Conservation (phyloP, 2,888 invertebrate genomes). For the Villa cingulata region DNA sequence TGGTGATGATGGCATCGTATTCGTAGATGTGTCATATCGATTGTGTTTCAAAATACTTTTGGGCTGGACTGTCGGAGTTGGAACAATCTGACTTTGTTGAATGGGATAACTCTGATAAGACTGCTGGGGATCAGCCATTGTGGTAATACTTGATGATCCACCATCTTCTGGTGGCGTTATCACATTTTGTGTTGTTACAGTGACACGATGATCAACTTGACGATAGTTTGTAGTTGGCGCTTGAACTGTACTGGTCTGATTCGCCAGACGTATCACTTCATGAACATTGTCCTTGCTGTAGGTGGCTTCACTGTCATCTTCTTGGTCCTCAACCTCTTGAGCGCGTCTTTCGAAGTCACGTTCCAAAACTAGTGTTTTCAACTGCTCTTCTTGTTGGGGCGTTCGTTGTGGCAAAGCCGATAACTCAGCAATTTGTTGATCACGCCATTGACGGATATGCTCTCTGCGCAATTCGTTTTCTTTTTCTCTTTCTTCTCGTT, state of each 20-base stretch:
- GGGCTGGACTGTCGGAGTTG: constrained; percentile 23
- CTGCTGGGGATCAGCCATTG: constrained; percentile 16
- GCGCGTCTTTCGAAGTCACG: constrained; percentile 87
- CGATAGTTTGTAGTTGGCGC: constrained; percentile 35
- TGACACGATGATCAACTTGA: constrained; percentile 31
- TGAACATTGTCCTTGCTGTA: constrained; percentile 38
- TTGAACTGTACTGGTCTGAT: constrained; percentile 34
- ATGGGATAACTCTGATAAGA: constrained; percentile 21
- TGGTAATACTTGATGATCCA: constrained; percentile 6
- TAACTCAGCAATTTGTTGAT: constrained; percentile 74
- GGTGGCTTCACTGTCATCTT: constrained; percentile 46
- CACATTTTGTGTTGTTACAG: constrained; percentile 16
- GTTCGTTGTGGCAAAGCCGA: constrained; percentile 54
- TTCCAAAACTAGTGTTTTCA: constrained; percentile 80
- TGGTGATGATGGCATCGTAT: constrained; percentile 29
- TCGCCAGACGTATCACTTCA: constrained; percentile 39
- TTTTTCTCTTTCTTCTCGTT: constrained; percentile 81
- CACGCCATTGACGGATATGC: constrained; percentile 65
- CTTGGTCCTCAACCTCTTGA: constrained; percentile 57
- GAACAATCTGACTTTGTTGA: constrained; percentile 11
- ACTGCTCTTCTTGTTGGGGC: constrained; percentile 72
- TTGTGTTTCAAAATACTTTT: constrained; percentile 36
- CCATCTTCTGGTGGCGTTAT: constrained; percentile 21
- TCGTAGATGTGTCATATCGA: constrained; percentile 22
- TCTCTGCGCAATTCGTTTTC: constrained; percentile 58